Base-by-base conservation (phyloP, 2,888 invertebrate species). In the Zaprionus bogoriensis region DNA sequence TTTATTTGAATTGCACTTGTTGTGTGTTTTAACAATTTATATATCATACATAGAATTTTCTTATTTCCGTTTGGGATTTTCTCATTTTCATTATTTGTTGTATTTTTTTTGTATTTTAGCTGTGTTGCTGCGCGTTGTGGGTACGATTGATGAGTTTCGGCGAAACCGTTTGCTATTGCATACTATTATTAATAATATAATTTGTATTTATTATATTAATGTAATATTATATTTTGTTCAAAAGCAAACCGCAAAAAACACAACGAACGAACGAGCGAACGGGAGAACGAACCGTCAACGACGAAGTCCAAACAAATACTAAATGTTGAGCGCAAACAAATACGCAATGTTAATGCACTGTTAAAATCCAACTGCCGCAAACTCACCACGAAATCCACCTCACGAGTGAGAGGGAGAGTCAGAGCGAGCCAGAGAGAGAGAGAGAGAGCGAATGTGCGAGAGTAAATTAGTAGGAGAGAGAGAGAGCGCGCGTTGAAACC, bases 251-350 rank as follows among this genome's bases (percentile, higher is more conserved):
- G 71, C 74, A 72, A 64, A 59, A 58, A 80, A 62, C 65, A 74
- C 69, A 77, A 75, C 76, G 66, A 75, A 75, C 72, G 76, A 75
- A 73, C 72, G 83, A 70, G 52, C 72, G 86, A 80, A 70, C 77
- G 81, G 55, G 47, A 71, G 67, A 67, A 75, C 75, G 71, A 84
- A 89, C 89, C 90, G 89, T 80, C 79, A 84, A 88, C 87, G 80
- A 87, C 89, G 87, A 89, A 84, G 89, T 88, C 82, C 89, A 90
- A 91, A 89, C 89, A 90, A 90, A 89, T 88, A 71, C 70, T 71
- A 67, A 71, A 36, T 14, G 32, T 36, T 36, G 32, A 36, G 32
- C 17, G 14, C 32, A 36, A 36, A 36, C 32, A 36, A 36, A 36
- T 36, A 17, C 7, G 32, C 7, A 71, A 71, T 71, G 71, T 74